phyloP scores from a whole-genome alignment of 2,888 invertebrate genomes.

The Physocephala rufipes region DNA sequence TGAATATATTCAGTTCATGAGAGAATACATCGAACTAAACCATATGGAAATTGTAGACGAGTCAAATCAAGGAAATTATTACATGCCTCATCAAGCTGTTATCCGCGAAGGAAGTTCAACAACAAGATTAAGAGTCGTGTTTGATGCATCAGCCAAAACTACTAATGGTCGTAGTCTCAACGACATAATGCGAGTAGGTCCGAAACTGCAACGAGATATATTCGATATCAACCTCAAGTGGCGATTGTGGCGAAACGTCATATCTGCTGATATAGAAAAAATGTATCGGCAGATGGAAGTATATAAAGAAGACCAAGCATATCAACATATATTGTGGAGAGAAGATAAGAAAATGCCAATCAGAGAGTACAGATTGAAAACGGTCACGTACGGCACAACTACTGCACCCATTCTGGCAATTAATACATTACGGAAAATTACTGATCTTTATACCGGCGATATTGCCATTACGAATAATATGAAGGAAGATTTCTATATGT shows the following conservation, averaged over 20 bases:
- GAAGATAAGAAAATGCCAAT: conserved; percentile 37
- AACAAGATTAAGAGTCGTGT: too few species aligned
- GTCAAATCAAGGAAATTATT: conserved; percentile 33
- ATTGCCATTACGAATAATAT: conserved; percentile 39
- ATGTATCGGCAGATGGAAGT: conserved; percentile 53
- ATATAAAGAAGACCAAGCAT: conserved; percentile 41
- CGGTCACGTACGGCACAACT: conserved; percentile 48
- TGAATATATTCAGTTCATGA: conserved; percentile 39
- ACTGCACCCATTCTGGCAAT: conserved; percentile 46
- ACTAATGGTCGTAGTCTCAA: conserved; percentile 48
- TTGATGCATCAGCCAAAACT: conserved; percentile 43
- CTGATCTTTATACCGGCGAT: conserved; percentile 16
- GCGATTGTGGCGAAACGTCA: conserved; percentile 40
- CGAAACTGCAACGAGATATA: conserved; percentile 49
- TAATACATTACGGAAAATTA: conserved; percentile 40
- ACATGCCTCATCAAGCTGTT: conserved; percentile 39
- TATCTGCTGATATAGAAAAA: conserved; percentile 52
- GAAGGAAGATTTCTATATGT: conserved; percentile 43
- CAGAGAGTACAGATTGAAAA: conserved; percentile 45
- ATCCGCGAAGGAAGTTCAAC: too few species aligned
- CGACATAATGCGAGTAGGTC: conserved; percentile 49
- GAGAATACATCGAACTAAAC: conserved; percentile 29
- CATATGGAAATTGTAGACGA: conserved; percentile 32
- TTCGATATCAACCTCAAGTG: conserved; percentile 41
- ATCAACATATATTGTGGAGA: conserved; percentile 50